A percentile compares a stretch with the other conserved stretches of the same genome.
Conservation (phyloP, 2,797 vertebrate species). For the Emys orbicularis region DNA sequence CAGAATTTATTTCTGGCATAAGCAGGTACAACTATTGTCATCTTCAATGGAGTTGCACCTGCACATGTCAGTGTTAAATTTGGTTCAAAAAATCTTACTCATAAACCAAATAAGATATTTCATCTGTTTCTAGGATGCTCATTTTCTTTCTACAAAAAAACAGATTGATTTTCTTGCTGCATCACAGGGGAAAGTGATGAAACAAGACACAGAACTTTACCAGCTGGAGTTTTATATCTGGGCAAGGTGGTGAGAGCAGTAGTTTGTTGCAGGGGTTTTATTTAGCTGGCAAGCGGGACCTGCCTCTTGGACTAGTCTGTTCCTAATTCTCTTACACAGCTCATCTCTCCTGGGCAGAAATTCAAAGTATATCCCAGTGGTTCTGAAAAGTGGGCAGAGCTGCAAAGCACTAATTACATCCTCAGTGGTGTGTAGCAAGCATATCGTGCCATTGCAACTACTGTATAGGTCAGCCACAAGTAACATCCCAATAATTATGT, state of each 20-base stretch:
- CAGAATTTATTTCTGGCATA: background rate
- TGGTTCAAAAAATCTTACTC: background rate
- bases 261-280: conserved; percentile 18
- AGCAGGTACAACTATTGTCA: background rate
- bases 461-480: background rate
- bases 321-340: conserved; percentile 34
- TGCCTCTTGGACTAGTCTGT: conserved; percentile 13
- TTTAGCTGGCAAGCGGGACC: conserved; percentile 27
- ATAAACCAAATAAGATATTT: background rate
- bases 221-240: background rate
- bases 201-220: background rate
- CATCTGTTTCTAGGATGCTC: background rate
- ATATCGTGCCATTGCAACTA: background rate
- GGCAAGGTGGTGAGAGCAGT: background rate
- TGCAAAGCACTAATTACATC: background rate
- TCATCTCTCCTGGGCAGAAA: conserved; percentile 30
- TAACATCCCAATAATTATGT: background rate
- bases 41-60: background rate
- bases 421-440: background rate
- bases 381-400: conserved; percentile 23
- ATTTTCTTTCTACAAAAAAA: background rate
- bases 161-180: background rate
- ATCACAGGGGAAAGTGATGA: background rate
- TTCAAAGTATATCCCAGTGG: conserved; percentile 8
- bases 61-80: background rate